phyloP scores from a whole-genome alignment of 2,113 vertebrate genomes.

The Phyllostomus discolor region DNA sequence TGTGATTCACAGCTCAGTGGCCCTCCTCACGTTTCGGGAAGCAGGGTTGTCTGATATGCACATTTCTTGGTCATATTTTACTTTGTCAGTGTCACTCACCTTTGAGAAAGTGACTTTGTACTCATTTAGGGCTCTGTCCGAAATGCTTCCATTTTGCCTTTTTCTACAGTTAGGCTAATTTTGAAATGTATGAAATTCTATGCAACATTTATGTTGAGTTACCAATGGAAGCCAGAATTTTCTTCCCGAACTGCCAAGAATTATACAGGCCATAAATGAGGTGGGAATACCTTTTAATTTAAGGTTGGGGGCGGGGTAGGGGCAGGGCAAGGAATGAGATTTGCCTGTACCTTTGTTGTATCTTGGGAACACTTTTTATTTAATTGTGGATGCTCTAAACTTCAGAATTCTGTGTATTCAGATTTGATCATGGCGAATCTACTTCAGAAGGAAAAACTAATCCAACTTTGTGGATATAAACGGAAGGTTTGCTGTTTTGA shows the following conservation, averaged over 20 bases:
- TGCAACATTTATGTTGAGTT: slow-evolving; percentile 89
- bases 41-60: slow-evolving; percentile 78
- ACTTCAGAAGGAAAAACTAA: slow-evolving; percentile 68
- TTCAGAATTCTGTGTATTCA: slow-evolving; percentile 80
- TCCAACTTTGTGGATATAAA: slow-evolving; percentile 77
- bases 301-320: slow-evolving; percentile 36
- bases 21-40: slow-evolving; percentile 74
- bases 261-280: slow-evolving; percentile 80
- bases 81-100: slow-evolving; percentile 45
- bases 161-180: slow-evolving; percentile 73
- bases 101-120: slow-evolving; percentile 66
- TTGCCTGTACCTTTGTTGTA: slow-evolving; percentile 75
- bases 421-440: slow-evolving; percentile 78
- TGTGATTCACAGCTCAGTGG: slow-evolving; percentile 46
- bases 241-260: slow-evolving; percentile 83
- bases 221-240: slow-evolving; percentile 82
- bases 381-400: slow-evolving; percentile 82
- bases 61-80: slow-evolving; percentile 50
- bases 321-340: slow-evolving; percentile 6
- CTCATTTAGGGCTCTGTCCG: slow-evolving; percentile 73
- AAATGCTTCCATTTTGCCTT: slow-evolving; percentile 71
- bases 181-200: slow-evolving; percentile 86
- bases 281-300: slow-evolving; percentile 78
- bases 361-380: slow-evolving; percentile 76
- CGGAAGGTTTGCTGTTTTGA: slow-evolving; percentile 83